A percentile compares a stretch with the other conserved stretches of the same genome.
These are phyloP conservation scores for Syritta pipiens DNA, from an alignment of 2,888 invertebrate genomes.

Conservation along the genomic window DNA sequence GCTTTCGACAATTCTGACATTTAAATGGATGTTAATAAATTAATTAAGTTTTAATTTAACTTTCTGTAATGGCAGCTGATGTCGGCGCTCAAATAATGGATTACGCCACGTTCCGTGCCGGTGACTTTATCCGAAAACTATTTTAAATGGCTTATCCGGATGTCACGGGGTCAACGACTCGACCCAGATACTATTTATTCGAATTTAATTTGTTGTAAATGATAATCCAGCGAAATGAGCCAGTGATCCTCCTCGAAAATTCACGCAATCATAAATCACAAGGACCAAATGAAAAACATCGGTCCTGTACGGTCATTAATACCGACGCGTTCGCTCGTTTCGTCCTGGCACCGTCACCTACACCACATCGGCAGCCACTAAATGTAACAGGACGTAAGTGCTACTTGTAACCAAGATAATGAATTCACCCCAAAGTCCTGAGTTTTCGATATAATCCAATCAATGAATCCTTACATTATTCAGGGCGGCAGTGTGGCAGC, in stretches of 20 bases:
- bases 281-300: slow-evolving; percentile 36
- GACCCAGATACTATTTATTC: slow-evolving; percentile 40
- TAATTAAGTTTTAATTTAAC: slow-evolving; percentile 67
- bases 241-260: slow-evolving; percentile 23
- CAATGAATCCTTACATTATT: slow-evolving; percentile 62
- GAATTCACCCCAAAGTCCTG: slow-evolving; percentile 52
- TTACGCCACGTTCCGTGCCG: slow-evolving; percentile 5
- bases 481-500: no score
- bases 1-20: slow-evolving; percentile 56
- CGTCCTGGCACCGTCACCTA: no score
- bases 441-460: slow-evolving; percentile 61
- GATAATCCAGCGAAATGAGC: slow-evolving; percentile 30
- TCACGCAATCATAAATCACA: slow-evolving; percentile 58
- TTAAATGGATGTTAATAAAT: slow-evolving; percentile 68
- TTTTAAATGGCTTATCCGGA: slow-evolving; percentile 35
- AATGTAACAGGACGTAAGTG: slow-evolving; percentile 54
- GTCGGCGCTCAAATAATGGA: slow-evolving; percentile 58
- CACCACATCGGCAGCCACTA: slow-evolving; percentile 42
- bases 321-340: neutral
- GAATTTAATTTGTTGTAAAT: slow-evolving; percentile 66
- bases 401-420: slow-evolving; percentile 59
- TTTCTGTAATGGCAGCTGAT: slow-evolving; percentile 64
- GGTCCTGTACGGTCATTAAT: slow-evolving; percentile 47
- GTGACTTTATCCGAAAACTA: slow-evolving; percentile 27
- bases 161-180: neutral